Base-by-base conservation (phyloP, 2,797 vertebrate species). In the Tauraco hartlaubi region DNA sequence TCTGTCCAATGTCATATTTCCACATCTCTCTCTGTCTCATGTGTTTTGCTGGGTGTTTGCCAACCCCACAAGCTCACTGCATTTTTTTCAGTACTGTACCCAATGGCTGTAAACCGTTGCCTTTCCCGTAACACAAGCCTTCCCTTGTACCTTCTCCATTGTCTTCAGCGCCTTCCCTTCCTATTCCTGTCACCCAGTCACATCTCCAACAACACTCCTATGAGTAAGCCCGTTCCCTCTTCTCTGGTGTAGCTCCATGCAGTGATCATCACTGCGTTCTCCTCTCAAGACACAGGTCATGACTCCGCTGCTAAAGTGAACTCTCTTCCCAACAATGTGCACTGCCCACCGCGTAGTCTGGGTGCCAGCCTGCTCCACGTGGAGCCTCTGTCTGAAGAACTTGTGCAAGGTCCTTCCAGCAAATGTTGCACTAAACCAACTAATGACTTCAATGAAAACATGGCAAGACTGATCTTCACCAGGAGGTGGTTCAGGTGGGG, bases 321-420 rank as follows among this genome's bases (percentile, higher is more conserved):
- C 2, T 3, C 17, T 35, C 31, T 31, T 49, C 35, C 23, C 48
- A 39, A 9, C 22, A n/a, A 37, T 12, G 1, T 3, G 15, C 4
- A 8, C 39, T 28, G n/a, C 44, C n/a, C 52, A 2, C 16, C 1
- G 25, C 4, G 0, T 8, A 11, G n/a, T 6, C 52, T 10, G 33
- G 61, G 35, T 55, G 23, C 59, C 59, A 43, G 52, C 20, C 59
- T 17, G 35, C 44, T 55, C 11, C 1, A 35, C 3, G 3, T 10
- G 26, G 23, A 48, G 44, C 35, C 21, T 35, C 29, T 54, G 21
- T 15, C 35, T 37, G 49, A 48, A 64, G 66, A 63, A 22, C 12
- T 19, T 3, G 35, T 15, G 21, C 46, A 22, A 43, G 0, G 2
- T 31, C 41, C 51, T 63, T 43, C 49, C 35, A 35, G 48, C 29